A percentile compares a stretch with the other conserved stretches of the same genome.
phyloP scores from a whole-genome alignment of 1,140 invertebrate genomes.

The Sitobion miscanthi region DNA sequence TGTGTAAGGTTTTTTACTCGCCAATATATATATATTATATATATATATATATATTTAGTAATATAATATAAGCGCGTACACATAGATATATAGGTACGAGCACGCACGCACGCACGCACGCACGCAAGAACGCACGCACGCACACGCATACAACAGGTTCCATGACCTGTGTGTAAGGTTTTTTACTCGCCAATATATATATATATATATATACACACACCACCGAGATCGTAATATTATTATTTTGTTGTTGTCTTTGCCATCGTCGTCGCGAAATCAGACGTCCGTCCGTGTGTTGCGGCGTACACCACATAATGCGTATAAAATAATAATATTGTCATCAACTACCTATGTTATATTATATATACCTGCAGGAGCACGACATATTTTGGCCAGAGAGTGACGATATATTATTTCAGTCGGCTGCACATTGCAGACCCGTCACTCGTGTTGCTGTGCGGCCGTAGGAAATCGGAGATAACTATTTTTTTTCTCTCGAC shows the following conservation, averaged over 20 bases:
- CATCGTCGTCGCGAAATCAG: neutral
- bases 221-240: constrained; percentile 34
- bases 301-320: neutral
- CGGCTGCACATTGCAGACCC: neutral
- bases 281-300: neutral
- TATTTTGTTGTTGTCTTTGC: constrained; percentile 32
- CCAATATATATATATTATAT: neutral
- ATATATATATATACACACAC: neutral
- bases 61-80: neutral
- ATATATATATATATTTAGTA: neutral
- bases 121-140: too few relatives aligned
- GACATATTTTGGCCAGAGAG: neutral
- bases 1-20: constrained; percentile 23
- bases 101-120: neutral
- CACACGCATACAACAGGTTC: constrained; percentile 37
- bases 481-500: neutral
- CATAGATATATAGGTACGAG: neutral
- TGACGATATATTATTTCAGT: neutral
- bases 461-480: neutral
- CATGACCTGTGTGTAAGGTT: constrained; percentile 2
- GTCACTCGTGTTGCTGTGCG: neutral
- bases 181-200: constrained; percentile 38
- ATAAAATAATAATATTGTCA: constrained; percentile 2
- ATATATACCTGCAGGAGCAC: neutral
- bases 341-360: too few relatives aligned